Evolutionary conservation across 2,888 invertebrate species (phyloP).

Genomic region (Acheta domesticus): DNA sequence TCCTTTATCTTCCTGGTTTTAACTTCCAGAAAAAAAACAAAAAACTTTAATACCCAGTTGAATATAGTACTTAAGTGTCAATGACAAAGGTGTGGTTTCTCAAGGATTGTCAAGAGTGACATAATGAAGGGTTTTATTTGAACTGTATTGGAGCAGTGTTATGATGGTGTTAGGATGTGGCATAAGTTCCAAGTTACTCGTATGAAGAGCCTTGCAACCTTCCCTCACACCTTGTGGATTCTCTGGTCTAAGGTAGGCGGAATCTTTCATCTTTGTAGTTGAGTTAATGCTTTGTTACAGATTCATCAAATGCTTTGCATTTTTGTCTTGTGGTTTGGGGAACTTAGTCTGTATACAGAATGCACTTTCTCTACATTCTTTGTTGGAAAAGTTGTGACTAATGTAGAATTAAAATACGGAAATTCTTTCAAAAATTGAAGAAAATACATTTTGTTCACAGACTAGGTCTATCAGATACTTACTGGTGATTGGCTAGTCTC

Average conservation of each 20-base stretch:
- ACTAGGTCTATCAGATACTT: not conserved
- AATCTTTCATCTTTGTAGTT: conserved; percentile 32
- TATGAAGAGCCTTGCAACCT: conserved; percentile 33
- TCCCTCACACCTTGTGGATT: conserved; percentile 29
- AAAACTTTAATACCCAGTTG: too few species aligned
- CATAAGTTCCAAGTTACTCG: conserved; percentile 4
- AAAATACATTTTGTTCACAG: not conserved
- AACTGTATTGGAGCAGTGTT: conserved; percentile 19
- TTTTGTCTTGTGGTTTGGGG: conserved; percentile 23
- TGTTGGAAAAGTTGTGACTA: not conserved
- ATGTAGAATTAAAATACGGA: not conserved
- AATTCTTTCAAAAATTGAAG: not conserved
- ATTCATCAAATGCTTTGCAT: not conserved
- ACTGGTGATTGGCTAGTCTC: not conserved
- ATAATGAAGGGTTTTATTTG: not conserved
- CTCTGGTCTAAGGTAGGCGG: conserved; percentile 31
- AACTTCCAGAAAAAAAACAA: too few species aligned
- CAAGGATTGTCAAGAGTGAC: too few species aligned
- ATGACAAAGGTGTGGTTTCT: too few species aligned
- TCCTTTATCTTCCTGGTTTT: too few species aligned
- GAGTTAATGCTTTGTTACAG: not conserved
- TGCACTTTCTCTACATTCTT: not conserved
- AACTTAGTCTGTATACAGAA: not conserved
- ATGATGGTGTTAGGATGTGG: conserved; percentile 19
- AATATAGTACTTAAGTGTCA: too few species aligned